These are phyloP conservation scores for Mystacides longicornis DNA, from an alignment of 2,888 invertebrate genomes.

Conservation along the genomic window DNA sequence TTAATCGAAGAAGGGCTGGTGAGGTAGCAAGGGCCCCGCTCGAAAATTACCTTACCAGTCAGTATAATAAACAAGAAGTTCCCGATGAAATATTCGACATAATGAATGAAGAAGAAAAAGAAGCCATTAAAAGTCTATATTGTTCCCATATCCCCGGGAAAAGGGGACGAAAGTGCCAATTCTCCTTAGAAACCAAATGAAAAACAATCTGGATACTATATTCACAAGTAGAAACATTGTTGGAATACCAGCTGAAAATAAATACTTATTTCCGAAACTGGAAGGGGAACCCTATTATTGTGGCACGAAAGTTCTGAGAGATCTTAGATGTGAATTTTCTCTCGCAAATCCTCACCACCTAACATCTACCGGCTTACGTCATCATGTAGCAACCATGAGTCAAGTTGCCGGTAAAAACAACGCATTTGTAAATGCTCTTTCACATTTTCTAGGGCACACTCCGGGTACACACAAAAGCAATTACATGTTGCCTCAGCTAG, in stretches of 20 bases:
- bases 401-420: constrained; percentile 8
- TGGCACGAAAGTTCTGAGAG: no score
- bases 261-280: no score
- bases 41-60: not conserved
- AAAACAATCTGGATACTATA: no score
- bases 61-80: not conserved
- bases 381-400: constrained; percentile 7
- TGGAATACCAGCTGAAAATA: no score
- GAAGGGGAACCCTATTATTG: no score
- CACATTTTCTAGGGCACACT: constrained; percentile 8
- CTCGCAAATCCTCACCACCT: no score
- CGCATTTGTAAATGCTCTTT: constrained; percentile 5
- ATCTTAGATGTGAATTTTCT: no score
- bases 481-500: constrained; percentile 8
- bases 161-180: not conserved
- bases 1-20: not conserved
- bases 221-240: no score
- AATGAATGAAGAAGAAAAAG: constrained; percentile 1
- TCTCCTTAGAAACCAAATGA: no score
- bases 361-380: constrained; percentile 6
- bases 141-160: constrained; percentile 2
- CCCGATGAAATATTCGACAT: not conserved
- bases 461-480: constrained; percentile 8
- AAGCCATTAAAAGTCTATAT: not conserved
- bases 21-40: not conserved